phyloP scores from a whole-genome alignment of 2,797 vertebrate genomes.

The Allochrocebus solatus region DNA sequence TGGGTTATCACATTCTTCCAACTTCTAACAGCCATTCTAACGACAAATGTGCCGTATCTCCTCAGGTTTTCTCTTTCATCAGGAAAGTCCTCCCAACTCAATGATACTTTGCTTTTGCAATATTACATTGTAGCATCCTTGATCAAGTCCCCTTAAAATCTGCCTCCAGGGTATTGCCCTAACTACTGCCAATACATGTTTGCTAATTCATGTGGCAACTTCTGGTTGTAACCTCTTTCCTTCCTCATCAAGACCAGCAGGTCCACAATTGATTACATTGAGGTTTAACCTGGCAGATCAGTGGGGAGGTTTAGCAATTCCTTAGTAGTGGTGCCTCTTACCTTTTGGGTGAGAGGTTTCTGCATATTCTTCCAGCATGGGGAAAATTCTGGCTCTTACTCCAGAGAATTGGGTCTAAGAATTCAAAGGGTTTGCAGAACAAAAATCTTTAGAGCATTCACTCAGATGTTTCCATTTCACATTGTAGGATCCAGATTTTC shows the following conservation, averaged over 20 bases:
- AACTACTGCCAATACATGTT: neutral
- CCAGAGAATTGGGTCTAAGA: neutral
- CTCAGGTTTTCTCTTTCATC: neutral
- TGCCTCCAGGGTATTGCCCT: neutral
- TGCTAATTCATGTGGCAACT: neutral
- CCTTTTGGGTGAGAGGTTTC: neutral
- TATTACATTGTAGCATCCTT: neutral
- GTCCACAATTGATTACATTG: neutral
- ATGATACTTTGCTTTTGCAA: neutral
- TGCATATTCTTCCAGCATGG: neutral
- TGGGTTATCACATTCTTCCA: neutral
- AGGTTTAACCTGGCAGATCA: neutral
- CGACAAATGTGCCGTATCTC: neutral
- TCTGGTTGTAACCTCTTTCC: neutral
- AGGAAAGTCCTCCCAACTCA: neutral
- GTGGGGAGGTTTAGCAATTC: neutral
- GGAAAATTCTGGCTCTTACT: neutral
- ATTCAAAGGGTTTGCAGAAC: neutral
- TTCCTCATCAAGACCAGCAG: neutral
- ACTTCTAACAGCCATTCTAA: neutral
- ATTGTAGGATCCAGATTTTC: neutral
- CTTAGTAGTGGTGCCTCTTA: neutral
- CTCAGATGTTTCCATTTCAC: neutral
- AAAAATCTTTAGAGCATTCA: neutral
- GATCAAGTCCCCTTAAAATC: neutral